These are phyloP conservation scores for Eueremaeus valkanovi DNA, from an alignment of 2,888 invertebrate species.

Conservation along the genomic window DNA sequence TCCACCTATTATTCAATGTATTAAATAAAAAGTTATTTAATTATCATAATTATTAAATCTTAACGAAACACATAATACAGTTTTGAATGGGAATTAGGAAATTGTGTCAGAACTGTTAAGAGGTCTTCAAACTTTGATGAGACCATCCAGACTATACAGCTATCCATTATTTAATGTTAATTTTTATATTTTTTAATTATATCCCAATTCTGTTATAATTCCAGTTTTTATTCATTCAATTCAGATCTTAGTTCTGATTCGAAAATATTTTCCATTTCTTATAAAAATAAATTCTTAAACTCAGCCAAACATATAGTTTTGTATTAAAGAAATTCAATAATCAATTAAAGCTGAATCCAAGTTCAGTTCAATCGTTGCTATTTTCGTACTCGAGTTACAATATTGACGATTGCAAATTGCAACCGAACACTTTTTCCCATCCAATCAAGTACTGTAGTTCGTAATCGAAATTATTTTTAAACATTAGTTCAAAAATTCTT, in stretches of 20 bases:
- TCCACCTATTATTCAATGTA: not conserved
- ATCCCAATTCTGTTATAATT: not conserved
- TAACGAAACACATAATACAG: not conserved
- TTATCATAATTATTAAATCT: not conserved
- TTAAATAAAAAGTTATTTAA: not conserved
- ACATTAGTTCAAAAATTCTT: no score
- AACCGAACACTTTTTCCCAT: no score
- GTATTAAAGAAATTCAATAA: not conserved
- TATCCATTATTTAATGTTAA: not conserved
- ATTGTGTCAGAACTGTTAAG: slow-evolving; percentile 15
- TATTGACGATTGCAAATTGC: no score
- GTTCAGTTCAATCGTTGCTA: not conserved
- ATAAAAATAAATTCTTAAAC: not conserved
- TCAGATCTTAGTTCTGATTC: not conserved
- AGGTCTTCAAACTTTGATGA: not conserved
- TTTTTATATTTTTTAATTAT: not conserved
- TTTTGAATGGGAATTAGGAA: slow-evolving; percentile 1
- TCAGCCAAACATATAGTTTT: not conserved
- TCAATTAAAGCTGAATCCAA: not conserved
- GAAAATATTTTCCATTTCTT: not conserved
- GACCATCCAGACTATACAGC: not conserved
- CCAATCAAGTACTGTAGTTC: no score
- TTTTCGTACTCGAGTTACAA: no score
- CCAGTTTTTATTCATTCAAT: not conserved
- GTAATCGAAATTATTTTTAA: no score